Conservation (phyloP, 2,797 vertebrate species). For the Darevskia mixta region DNA sequence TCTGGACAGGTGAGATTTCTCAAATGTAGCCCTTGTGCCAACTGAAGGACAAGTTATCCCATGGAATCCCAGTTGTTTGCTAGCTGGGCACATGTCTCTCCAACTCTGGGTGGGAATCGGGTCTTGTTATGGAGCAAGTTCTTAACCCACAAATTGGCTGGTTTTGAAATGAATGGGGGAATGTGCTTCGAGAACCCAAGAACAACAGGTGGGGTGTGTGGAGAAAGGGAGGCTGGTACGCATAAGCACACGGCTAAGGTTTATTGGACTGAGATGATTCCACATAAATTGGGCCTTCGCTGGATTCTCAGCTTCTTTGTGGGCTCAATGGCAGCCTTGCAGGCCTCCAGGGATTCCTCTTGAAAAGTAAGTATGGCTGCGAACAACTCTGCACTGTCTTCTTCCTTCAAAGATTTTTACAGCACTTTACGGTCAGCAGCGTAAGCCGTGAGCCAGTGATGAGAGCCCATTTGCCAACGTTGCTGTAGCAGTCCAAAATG, state of each 20-base stretch:
- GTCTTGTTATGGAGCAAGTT: background rate
- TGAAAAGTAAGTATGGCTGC: background rate
- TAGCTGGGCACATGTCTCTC: background rate
- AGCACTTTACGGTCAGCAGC: constrained; percentile 90
- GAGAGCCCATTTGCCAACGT: constrained; percentile 85
- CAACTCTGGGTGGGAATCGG: background rate
- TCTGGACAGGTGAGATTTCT: constrained; percentile 84
- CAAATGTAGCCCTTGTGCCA: too few relatives aligned
- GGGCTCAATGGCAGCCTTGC: background rate
- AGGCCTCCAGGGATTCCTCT: background rate
- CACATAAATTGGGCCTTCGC: background rate
- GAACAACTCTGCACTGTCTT: background rate
- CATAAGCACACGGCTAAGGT: background rate
- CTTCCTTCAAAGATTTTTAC: constrained; percentile 85
- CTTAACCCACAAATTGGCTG: background rate
- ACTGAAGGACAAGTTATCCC: background rate
- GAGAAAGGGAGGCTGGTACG: background rate
- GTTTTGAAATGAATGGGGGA: background rate
- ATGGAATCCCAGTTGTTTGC: background rate
- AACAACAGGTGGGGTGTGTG: background rate
- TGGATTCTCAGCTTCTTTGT: background rate
- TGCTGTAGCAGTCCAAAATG: constrained; percentile 83
- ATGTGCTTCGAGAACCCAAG: background rate
- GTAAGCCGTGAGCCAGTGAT: constrained; percentile 87
- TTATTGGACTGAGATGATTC: background rate